Conservation (phyloP, 2,888 invertebrate genomes). For the Zhengitettix transpicula region DNA sequence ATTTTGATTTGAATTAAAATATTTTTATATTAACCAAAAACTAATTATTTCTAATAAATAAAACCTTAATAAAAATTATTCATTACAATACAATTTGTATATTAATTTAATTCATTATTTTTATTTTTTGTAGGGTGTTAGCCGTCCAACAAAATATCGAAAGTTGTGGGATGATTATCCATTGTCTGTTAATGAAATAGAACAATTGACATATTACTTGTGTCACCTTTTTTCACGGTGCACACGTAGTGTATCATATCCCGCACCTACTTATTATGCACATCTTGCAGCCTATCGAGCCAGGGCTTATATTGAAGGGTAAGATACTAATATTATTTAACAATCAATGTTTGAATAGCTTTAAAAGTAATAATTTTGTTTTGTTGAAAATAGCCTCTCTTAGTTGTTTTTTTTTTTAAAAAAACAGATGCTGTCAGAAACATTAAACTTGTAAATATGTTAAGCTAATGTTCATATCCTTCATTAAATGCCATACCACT, state of each 20-base stretch:
- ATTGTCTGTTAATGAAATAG: conserved; percentile 55
- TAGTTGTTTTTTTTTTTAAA: no score
- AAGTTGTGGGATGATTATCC: conserved; percentile 64
- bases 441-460: no score
- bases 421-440: no score
- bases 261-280: conserved; percentile 78
- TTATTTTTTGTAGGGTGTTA: conserved; percentile 52
- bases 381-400: no score
- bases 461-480: no score
- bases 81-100: no score
- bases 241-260: conserved; percentile 70
- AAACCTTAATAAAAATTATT: no score
- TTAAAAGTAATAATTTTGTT: conserved; percentile 24
- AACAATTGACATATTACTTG: conserved; percentile 61
- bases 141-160: conserved; percentile 73
- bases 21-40: no score
- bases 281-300: conserved; percentile 72
- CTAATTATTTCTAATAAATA: no score
- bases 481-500: neutral
- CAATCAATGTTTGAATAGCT: conserved; percentile 75
- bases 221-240: conserved; percentile 78
- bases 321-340: conserved; percentile 34
- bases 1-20: no score
- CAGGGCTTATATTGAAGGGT: conserved; percentile 27
- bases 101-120: neutral